Evolutionary conservation across 2,797 vertebrate species (phyloP).

Genomic region (Melanotaenia trifasciata): DNA sequence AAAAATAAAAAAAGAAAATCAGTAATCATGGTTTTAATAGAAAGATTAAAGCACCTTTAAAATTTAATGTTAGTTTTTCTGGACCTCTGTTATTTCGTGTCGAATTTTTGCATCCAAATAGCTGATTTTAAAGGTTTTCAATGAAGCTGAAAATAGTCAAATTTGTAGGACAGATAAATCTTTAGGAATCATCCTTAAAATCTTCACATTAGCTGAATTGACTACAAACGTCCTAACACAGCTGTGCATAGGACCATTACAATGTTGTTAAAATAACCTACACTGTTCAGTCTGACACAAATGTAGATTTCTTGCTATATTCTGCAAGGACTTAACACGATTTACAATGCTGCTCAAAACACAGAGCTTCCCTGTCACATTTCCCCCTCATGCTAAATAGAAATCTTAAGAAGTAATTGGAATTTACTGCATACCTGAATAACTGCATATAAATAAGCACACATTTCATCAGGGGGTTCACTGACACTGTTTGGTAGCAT

Average conservation of each 20-base stretch:
- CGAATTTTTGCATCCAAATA: no score
- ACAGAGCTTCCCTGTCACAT: slow-evolving; percentile 77
- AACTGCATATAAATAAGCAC: slow-evolving; percentile 90
- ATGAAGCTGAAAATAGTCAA: background rate
- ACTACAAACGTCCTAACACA: slow-evolving; percentile 3
- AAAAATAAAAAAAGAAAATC: background rate
- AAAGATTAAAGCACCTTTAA: no score
- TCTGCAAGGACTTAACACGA: slow-evolving; percentile 80
- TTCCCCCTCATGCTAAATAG: slow-evolving; percentile 84
- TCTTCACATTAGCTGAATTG: slow-evolving; percentile 12
- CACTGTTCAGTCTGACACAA: slow-evolving; percentile 55
- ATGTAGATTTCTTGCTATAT: slow-evolving; percentile 65
- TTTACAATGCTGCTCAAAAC: slow-evolving; percentile 82
- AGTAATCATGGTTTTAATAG: no score
- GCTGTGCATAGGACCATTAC: slow-evolving; percentile 45
- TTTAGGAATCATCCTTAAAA: slow-evolving; percentile 7
- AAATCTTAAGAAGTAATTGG: slow-evolving; percentile 92
- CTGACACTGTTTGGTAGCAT: slow-evolving; percentile 81
- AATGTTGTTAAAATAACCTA: slow-evolving; percentile 54
- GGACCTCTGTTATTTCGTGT: no score
- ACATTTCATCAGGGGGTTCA: slow-evolving; percentile 80
- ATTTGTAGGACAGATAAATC: background rate
- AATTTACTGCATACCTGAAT: slow-evolving; percentile 92
- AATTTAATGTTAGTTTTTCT: no score
- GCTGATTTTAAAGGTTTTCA: background rate